Base-by-base conservation (phyloP, 2,113 vertebrate species). In the Myotis lucifugus region DNA sequence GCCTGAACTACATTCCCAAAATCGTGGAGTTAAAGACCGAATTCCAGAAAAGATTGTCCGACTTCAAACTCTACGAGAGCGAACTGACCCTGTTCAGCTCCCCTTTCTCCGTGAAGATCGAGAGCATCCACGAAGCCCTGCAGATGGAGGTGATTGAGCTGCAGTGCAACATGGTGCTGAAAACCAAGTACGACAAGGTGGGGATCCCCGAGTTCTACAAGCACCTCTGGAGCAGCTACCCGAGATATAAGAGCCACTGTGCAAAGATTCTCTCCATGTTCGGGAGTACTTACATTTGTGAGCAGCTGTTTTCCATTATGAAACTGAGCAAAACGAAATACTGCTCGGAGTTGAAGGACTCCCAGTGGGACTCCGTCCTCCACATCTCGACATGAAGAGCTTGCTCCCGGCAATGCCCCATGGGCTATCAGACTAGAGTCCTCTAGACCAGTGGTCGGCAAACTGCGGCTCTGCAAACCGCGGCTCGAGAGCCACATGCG, bases 281-380 rank as follows among this genome's bases (percentile, higher is more conserved):
- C 0, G 96, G 97, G 32, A 97, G 97, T 18, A 97, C 96, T 77
- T 69, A 97, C 88, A 40, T 97, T 50, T 97, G 97, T 1, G 97
- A 97, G 11, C 97, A 97, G 96, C 97, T 97, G 14, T 97, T 97
- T 52, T 97, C 96, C 82, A 97, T 97, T 61, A 92, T 97, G 97
- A 97, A 97, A 66, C 97, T 97, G 40, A 97, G 97, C 50, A 94
- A 93, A 42, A 85, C 91, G 1, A 90, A 96, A 13, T 64, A 72
- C 32, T 54, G 93, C 91, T 92, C 96, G 32, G 91, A 64, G 67
- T 8, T 69, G 3, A 56, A 85, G 77, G 93, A 40, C 8, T 32
- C 92, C 0, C 94, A 52, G 93, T 96, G 96, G 96, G 96, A 96
- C 14, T 67, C 97, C 0, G 29, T 79, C 1, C 95, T 97, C 6